Evolutionary conservation across 2,797 vertebrate genomes (phyloP).

Genomic region (Coilia nasus): DNA sequence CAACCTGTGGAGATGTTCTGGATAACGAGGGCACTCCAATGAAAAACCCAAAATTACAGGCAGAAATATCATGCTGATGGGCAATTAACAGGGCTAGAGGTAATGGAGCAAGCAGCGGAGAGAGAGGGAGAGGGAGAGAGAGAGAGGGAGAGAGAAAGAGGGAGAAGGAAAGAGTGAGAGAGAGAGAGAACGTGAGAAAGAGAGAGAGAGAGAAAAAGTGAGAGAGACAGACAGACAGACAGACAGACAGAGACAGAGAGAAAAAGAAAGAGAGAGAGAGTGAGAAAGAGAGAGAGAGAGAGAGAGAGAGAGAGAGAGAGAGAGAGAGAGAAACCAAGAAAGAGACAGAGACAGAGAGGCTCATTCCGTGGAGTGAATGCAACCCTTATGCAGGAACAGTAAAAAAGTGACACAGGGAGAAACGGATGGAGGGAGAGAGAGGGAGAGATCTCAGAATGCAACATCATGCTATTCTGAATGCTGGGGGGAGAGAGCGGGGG

Average conservation of each 20-base stretch:
- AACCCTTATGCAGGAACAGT: no score
- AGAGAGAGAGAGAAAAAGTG: constrained; percentile 10
- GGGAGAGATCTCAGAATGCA: no score
- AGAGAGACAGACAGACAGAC: neutral
- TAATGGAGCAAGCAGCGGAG: neutral
- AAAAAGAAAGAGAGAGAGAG: constrained; percentile 30
- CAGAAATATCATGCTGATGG: neutral
- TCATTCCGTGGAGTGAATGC: no score
- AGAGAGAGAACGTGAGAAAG: constrained; percentile 25
- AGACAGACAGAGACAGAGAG: neutral
- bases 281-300: neutral
- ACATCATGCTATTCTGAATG: no score
- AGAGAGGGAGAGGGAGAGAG: neutral
- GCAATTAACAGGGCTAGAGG: constrained; percentile 4
- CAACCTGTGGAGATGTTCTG: constrained; percentile 18
- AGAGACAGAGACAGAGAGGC: no score
- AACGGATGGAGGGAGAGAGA: no score
- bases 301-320: neutral
- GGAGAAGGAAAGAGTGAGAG: neutral
- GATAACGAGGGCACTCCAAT: neutral
- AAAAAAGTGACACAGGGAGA: no score
- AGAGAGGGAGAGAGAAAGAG: neutral
- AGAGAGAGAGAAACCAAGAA: neutral
- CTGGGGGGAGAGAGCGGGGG: neutral
- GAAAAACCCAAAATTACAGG: neutral